phyloP scores from a whole-genome alignment of 2,888 invertebrate genomes.

The Bombylius discolor region DNA sequence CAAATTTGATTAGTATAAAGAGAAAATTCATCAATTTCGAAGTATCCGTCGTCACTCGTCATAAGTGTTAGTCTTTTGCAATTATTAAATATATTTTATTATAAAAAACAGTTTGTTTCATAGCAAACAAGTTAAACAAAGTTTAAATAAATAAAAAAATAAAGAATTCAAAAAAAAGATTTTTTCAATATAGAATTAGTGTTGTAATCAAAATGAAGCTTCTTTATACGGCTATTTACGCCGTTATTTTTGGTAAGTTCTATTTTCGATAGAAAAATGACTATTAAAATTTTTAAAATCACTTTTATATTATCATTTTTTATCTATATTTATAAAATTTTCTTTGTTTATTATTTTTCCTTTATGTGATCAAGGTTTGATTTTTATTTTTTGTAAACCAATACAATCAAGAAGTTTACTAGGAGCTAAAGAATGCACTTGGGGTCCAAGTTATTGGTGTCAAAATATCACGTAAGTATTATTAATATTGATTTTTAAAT shows the following conservation, averaged over 20 bases:
- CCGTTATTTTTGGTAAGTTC: not conserved
- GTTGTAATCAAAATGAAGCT: not conserved
- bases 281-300: not conserved
- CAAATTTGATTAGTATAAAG: no score
- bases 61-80: no score
- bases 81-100: no score
- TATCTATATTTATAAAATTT: not conserved
- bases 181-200: no score
- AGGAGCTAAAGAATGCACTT: conserved; percentile 53
- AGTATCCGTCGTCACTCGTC: no score
- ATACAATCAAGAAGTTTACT: conserved; percentile 27
- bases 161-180: no score
- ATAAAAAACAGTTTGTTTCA: no score
- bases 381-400: conserved; percentile 5
- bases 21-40: no score
- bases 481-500: no score
- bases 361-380: conserved; percentile 1
- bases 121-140: no score
- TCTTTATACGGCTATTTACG: not conserved
- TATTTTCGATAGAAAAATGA: not conserved
- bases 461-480: conserved; percentile 29
- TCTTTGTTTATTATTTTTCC: not conserved
- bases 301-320: not conserved
- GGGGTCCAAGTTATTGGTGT: conserved; percentile 76
- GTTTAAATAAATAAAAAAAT: no score